These are phyloP conservation scores for Alosa sapidissima DNA, from an alignment of 2,797 vertebrate genomes.

Conservation along the genomic window DNA sequence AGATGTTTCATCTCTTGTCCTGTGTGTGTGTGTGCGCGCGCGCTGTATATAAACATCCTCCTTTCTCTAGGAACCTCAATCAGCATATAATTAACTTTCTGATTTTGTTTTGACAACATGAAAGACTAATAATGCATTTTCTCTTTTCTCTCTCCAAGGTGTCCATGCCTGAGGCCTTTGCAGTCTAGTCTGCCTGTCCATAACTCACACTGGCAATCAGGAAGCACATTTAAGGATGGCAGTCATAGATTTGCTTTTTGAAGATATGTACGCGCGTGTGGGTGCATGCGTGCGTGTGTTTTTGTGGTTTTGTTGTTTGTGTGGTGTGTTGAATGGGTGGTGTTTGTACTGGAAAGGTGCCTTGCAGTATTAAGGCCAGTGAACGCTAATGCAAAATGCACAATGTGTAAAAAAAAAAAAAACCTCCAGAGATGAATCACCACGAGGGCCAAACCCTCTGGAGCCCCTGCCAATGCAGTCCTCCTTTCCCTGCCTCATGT, in stretches of 20 bases:
- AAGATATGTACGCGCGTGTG: slow-evolving; percentile 35
- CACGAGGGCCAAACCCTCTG: neutral
- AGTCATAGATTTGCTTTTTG: slow-evolving; percentile 60
- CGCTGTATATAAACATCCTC: slow-evolving; percentile 20
- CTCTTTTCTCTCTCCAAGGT: slow-evolving; percentile 54
- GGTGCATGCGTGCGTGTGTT: neutral
- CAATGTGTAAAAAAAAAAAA: neutral
- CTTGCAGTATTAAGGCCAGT: slow-evolving; percentile 38
- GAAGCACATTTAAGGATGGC: slow-evolving; percentile 63
- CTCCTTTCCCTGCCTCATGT: neutral
- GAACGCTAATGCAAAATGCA: neutral
- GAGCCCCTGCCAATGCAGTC: neutral
- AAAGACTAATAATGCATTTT: neutral
- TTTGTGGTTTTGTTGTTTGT: neutral
- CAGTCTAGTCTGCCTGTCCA: slow-evolving; percentile 55
- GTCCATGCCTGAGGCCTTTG: slow-evolving; percentile 68
- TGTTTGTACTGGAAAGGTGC: slow-evolving; percentile 13
- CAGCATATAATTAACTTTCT: neutral
- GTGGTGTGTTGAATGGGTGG: neutral
- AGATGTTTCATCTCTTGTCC: neutral
- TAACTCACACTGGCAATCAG: slow-evolving; percentile 56
- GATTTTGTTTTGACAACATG: neutral
- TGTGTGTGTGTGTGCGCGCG: neutral
- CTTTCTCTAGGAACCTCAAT: neutral
- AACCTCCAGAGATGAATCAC: neutral